Conservation (phyloP, 37 sponge, comb jelly and placozoan genomes). For the Ephydatia muelleri region DNA sequence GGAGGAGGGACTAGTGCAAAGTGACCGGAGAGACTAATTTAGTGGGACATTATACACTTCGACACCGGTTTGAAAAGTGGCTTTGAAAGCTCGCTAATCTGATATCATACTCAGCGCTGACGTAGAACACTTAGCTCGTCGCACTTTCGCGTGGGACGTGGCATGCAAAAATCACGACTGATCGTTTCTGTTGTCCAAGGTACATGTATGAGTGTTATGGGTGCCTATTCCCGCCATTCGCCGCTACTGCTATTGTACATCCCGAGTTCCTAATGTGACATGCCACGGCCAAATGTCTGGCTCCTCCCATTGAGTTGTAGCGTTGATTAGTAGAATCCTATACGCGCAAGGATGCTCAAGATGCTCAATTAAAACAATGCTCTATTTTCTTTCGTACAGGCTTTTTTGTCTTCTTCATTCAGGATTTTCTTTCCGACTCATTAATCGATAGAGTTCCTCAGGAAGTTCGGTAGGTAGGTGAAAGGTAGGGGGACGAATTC, state of each 20-base stretch:
- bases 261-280: neutral
- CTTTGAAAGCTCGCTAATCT: neutral
- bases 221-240: neutral
- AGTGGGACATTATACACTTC: too few species aligned
- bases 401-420: too few species aligned
- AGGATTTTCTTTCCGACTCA: too few species aligned
- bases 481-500: too few species aligned
- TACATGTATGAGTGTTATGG: too few species aligned
- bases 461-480: too few species aligned
- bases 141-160: neutral
- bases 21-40: too few species aligned
- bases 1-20: too few species aligned
- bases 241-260: neutral
- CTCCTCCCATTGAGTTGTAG: neutral
- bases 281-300: neutral
- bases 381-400: too few species aligned
- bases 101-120: neutral
- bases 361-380: too few species aligned
- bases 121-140: neutral
- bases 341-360: too few species aligned
- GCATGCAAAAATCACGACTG: neutral
- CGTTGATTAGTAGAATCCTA: neutral
- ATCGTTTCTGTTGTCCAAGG: neutral
- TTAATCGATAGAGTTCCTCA: too few species aligned
- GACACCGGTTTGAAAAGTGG: neutral